Evolutionary conservation across 2,113 vertebrate species (phyloP), one percentile per base, ranked within the genome.

Genomic region (Pollachius pollachius): DNA sequence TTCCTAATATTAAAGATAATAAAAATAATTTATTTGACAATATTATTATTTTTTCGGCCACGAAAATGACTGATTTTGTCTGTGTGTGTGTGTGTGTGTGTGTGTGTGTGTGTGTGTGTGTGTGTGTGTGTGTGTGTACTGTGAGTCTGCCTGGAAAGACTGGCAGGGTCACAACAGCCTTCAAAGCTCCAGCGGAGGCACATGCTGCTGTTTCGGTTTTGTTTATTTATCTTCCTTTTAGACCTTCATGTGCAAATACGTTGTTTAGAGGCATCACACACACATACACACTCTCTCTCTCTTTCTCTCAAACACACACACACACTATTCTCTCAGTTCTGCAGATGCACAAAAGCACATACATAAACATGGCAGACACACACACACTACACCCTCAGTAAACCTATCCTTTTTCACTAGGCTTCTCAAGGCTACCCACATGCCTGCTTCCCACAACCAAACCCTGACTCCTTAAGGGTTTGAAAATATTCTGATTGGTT

Each of bases 1-100:
- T 83, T 82, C 80, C 83, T 88, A 88, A 91, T 87, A 92, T 91
- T 87, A 88, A 77, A 81, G 79, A 57, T 57, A 16, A 57, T 57
- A 56, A 56, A 15, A 54, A 54, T 54, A 4, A 54, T 4, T 37
- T 37, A 37, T 37, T 37, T 37, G 4, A 37, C 34, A 37, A n/a
- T n/a, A 27, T 27, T 3, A 27, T 27, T 41, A 41, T 3, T 41
- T 41, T 3, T 41, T 41, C 37, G 5, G 41, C 41, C 8, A 9
- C 41, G 5, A 48, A 11, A 48, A 48, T 48, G 41, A 48, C 41
- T 48, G 41, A 48, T 48, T 48, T 48, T 5, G 5, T 5, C 8
- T 41, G 41, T 48, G 41, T 48, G 41, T 48, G 41, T 48, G 41
- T 48, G 41, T 48, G 41, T 48, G 41, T 48, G 41, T 48, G 41